These are phyloP conservation scores for Orius laevigatus DNA, from an alignment of 1,140 invertebrate genomes.

Conservation along the genomic window DNA sequence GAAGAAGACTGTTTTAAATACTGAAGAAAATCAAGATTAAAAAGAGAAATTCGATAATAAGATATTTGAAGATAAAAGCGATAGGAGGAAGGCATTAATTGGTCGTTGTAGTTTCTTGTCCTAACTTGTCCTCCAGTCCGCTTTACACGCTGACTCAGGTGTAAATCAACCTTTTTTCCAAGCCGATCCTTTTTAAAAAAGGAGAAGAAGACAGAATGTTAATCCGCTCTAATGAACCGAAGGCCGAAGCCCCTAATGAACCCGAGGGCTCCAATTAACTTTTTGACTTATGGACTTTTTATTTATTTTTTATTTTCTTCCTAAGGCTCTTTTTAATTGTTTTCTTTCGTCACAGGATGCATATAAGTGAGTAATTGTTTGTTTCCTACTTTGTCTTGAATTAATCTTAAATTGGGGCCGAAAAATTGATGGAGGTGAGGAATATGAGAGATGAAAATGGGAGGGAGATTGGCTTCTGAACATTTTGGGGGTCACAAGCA, in stretches of 20 bases:
- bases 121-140: no score
- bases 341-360: neutral
- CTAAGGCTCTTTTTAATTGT: neutral
- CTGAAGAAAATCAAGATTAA: no score
- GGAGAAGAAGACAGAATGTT: neutral
- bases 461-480: neutral
- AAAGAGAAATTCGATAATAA: no score
- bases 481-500: neutral
- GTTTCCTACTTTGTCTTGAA: no score
- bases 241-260: slow-evolving; percentile 1
- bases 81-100: no score
- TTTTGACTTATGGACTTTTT: slow-evolving; percentile 4
- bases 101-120: no score
- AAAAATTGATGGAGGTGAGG: neutral
- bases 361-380: neutral
- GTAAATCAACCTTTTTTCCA: neutral
- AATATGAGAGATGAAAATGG: neutral
- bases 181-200: neutral
- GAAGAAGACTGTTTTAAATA: no score
- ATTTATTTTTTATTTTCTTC: neutral
- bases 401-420: no score
- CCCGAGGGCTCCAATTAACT: slow-evolving; percentile 5
- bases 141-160: slow-evolving; percentile 3
- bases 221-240: slow-evolving; percentile 3
- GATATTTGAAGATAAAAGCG: no score